phyloP scores from a whole-genome alignment of 2,888 invertebrate genomes.

The Carterocephalus palaemon region DNA sequence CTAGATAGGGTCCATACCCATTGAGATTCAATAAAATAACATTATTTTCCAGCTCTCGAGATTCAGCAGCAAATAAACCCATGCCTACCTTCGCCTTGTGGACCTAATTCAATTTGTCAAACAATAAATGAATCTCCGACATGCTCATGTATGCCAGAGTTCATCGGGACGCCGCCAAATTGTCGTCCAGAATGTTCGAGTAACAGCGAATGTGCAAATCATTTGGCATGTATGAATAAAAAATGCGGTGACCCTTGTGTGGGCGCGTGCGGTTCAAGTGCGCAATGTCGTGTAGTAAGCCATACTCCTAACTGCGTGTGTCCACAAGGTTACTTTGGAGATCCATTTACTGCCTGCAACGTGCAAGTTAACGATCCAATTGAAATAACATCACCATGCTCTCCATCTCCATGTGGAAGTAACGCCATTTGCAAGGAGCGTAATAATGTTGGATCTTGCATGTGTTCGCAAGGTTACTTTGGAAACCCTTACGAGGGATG shows the following conservation, averaged over 20 bases:
- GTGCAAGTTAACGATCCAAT: slow-evolving; percentile 57
- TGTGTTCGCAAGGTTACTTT: slow-evolving; percentile 82
- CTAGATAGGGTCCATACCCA: neutral
- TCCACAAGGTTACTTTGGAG: slow-evolving; percentile 82
- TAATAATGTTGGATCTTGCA: slow-evolving; percentile 84
- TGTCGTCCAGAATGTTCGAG: slow-evolving; percentile 87
- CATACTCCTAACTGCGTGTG: slow-evolving; percentile 86
- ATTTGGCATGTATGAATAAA: slow-evolving; percentile 83
- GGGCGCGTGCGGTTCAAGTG: slow-evolving; percentile 83
- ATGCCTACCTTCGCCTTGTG: slow-evolving; percentile 84
- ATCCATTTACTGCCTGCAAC: slow-evolving; percentile 83
- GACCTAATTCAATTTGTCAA: slow-evolving; percentile 82
- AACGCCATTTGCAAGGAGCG: slow-evolving; percentile 85
- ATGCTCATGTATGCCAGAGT: slow-evolving; percentile 84
- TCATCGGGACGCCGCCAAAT: slow-evolving; percentile 83
- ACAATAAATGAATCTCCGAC: slow-evolving; percentile 80
- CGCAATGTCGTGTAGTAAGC: slow-evolving; percentile 86
- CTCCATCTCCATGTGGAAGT: slow-evolving; percentile 85
- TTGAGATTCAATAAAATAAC: neutral
- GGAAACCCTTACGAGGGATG: slow-evolving; percentile 84
- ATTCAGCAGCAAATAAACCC: slow-evolving; percentile 72
- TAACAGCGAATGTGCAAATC: slow-evolving; percentile 83
- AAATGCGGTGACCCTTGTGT: slow-evolving; percentile 87
- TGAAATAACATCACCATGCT: slow-evolving; percentile 78
- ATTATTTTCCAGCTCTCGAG: slow-evolving; percentile 53